Evolutionary conservation across 2,113 vertebrate species (phyloP).

Genomic region (Misgurnus mizolepis): DNA sequence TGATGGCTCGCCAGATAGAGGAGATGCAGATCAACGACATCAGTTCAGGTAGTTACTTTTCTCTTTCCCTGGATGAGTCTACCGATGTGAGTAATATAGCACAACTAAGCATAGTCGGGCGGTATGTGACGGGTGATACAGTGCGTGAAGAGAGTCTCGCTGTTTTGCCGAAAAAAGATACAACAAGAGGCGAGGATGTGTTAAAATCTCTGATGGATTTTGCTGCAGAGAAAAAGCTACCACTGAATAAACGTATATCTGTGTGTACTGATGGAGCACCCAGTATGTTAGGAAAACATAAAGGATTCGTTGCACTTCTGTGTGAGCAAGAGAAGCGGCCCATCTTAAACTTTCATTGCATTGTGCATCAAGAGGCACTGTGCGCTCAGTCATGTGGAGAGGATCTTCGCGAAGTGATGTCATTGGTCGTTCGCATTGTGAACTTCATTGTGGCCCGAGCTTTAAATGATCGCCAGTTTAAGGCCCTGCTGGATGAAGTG

Average conservation of each 20-base stretch:
- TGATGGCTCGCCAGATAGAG: too few species aligned
- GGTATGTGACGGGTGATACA: too few species aligned
- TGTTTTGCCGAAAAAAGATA: slow-evolving; percentile 52
- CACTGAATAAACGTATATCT: slow-evolving; percentile 46
- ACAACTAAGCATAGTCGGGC: slow-evolving; percentile 30
- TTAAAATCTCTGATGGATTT: slow-evolving; percentile 29
- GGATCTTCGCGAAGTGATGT: slow-evolving; percentile 62
- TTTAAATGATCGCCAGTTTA: slow-evolving; percentile 61
- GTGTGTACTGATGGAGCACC: slow-evolving; percentile 56
- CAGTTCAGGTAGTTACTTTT: too few species aligned
- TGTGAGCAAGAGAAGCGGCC: slow-evolving; percentile 57
- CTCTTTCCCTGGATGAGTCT: too few species aligned
- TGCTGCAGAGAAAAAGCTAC: slow-evolving; percentile 48
- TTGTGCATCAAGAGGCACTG: slow-evolving; percentile 58
- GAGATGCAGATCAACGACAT: too few species aligned
- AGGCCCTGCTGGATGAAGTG: slow-evolving; percentile 44
- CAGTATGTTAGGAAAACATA: slow-evolving; percentile 52
- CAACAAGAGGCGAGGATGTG: slow-evolving; percentile 61
- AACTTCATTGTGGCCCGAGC: slow-evolving; percentile 59
- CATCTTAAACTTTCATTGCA: slow-evolving; percentile 60
- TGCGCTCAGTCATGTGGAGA: slow-evolving; percentile 59
- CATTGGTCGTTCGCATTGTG: slow-evolving; percentile 56
- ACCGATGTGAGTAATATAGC: slow-evolving; percentile 3
- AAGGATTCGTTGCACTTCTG: slow-evolving; percentile 54
- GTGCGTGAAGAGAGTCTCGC: too few species aligned